Evolutionary conservation across 2,113 vertebrate genomes (phyloP).

Genomic region (Sakesphorus luctuosus): DNA sequence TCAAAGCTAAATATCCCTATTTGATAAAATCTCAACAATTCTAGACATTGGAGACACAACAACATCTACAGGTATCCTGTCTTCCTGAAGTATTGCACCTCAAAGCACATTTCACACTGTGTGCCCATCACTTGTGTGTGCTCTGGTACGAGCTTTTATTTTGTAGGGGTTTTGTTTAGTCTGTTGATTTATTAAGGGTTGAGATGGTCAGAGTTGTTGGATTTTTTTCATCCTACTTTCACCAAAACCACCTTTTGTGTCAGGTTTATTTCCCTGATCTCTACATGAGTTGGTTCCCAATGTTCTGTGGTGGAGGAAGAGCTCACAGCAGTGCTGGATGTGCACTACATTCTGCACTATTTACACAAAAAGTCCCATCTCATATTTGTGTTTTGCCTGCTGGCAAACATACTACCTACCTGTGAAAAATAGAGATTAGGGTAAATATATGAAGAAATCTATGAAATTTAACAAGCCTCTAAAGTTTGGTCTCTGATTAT

Average conservation of each 20-base stretch:
- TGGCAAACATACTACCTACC: neutral
- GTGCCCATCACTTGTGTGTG: fast-evolving
- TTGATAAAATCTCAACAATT: neutral
- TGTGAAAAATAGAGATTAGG: neutral
- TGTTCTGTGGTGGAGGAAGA: neutral
- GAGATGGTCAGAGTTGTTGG: neutral
- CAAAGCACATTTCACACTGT: neutral
- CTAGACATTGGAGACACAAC: neutral
- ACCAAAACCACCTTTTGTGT: neutral
- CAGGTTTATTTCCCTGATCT: neutral
- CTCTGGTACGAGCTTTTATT: neutral
- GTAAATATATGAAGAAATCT: neutral
- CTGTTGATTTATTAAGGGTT: neutral
- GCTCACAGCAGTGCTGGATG: fast-evolving
- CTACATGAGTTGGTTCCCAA: neutral
- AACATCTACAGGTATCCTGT: fast-evolving
- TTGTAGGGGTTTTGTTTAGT: fast-evolving
- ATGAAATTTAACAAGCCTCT: neutral
- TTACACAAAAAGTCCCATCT: neutral
- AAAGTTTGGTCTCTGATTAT: neutral
- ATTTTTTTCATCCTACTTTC: neutral
- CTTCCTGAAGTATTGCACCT: neutral
- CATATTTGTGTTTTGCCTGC: neutral
- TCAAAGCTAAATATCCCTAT: neutral
- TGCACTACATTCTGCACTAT: neutral